Conservation (phyloP, 2,888 invertebrate genomes). For the Blomia tropicalis region DNA sequence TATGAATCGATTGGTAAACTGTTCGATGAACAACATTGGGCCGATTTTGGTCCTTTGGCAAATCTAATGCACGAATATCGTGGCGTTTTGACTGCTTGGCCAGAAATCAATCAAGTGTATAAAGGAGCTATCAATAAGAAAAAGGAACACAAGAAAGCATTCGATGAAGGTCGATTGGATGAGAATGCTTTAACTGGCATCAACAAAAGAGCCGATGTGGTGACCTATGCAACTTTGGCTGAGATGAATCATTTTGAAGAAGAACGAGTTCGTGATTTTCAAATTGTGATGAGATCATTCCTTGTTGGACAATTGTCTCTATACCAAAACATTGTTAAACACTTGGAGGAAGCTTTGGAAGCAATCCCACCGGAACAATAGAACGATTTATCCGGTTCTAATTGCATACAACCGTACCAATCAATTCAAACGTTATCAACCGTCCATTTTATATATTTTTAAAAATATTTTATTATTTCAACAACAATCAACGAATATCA, state of each 20-base stretch:
- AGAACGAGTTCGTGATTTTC: constrained; percentile 69
- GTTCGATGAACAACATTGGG: constrained; percentile 67
- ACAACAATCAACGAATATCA: too few relatives aligned
- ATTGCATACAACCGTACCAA: not conserved
- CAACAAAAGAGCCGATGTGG: constrained; percentile 65
- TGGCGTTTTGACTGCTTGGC: constrained; percentile 73
- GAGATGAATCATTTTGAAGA: constrained; percentile 84
- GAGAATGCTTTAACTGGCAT: constrained; percentile 55
- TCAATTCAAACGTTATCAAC: too few relatives aligned
- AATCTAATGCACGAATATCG: constrained; percentile 86
- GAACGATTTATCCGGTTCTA: not conserved
- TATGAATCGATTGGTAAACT: constrained; percentile 74
- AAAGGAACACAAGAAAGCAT: constrained; percentile 66
- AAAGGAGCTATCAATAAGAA: constrained; percentile 64
- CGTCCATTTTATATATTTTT: too few relatives aligned
- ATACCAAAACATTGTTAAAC: constrained; percentile 51
- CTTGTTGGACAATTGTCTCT: constrained; percentile 75
- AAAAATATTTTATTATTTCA: too few relatives aligned
- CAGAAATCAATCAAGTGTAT: constrained; percentile 73
- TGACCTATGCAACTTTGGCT: constrained; percentile 79
- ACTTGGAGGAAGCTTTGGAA: constrained; percentile 22
- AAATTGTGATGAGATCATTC: constrained; percentile 66
- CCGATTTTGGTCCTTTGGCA: constrained; percentile 42
- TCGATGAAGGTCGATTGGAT: constrained; percentile 62
- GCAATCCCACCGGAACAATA: not conserved